Evolutionary conservation across 35 echinoderm and acorn worm species (phyloP).

Genomic region (Chiridota heheva): DNA sequence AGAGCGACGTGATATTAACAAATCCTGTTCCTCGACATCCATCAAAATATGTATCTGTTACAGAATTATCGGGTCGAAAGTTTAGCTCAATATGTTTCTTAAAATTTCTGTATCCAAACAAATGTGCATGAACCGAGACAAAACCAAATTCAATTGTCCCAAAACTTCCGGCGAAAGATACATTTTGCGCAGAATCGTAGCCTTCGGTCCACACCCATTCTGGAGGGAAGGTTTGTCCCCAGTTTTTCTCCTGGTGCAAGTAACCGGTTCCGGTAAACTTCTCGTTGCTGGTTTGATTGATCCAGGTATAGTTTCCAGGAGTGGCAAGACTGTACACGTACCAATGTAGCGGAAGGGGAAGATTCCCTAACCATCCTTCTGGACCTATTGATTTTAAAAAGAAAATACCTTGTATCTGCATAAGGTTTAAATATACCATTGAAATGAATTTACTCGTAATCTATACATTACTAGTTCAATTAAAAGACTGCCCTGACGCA

Average conservation of each 20-base stretch:
- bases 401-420: too few relatives aligned
- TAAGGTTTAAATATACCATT: too few relatives aligned
- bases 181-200: constrained; percentile 16
- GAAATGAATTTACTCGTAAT: neutral
- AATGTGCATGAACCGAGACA: constrained; percentile 36
- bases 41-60: constrained; percentile 1
- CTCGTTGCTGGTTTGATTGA: constrained; percentile 18
- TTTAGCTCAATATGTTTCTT: constrained; percentile 42
- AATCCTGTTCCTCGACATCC: constrained; percentile 54
- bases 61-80: constrained; percentile 66
- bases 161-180: constrained; percentile 72
- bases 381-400: constrained; percentile 66
- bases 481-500: neutral
- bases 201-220: constrained; percentile 87
- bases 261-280: constrained; percentile 42
- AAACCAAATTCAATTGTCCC: constrained; percentile 28
- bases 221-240: constrained; percentile 79
- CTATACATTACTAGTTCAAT: neutral
- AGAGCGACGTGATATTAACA: constrained; percentile 17
- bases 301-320: constrained; percentile 70
- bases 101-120: constrained; percentile 80
- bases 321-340: constrained; percentile 88
- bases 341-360: constrained; percentile 87
- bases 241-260: constrained; percentile 93
- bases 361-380: constrained; percentile 61